Evolutionary conservation across 2,797 vertebrate genomes (phyloP).

Genomic region (Phataginus tetradactyla): DNA sequence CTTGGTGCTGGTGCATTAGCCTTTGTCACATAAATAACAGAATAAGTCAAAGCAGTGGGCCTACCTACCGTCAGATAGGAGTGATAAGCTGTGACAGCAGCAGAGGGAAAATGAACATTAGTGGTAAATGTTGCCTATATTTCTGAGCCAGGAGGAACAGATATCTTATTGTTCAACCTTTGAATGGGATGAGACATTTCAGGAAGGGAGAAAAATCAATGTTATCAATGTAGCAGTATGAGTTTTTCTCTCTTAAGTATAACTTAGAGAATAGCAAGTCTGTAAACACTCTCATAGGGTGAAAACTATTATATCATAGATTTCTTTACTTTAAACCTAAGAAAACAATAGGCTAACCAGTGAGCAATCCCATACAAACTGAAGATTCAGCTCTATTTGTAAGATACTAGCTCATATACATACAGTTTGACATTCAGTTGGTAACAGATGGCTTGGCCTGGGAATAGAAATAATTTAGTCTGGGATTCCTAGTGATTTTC

Average conservation of each 20-base stretch:
- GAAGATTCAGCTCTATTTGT: background rate
- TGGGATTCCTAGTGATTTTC: conserved; percentile 6
- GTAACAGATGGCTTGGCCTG: background rate
- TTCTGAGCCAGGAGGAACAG: conserved; percentile 35
- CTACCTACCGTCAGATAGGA: conserved; percentile 70
- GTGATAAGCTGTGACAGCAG: conserved; percentile 73
- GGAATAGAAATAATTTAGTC: conserved; percentile 6
- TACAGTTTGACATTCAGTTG: background rate
- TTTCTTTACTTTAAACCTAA: background rate
- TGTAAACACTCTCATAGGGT: background rate
- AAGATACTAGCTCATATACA: background rate
- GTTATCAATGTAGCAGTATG: background rate
- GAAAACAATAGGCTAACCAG: background rate
- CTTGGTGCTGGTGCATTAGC: conserved; percentile 75
- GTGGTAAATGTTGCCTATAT: conserved; percentile 33
- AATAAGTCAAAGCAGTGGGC: conserved; percentile 75
- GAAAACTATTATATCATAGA: background rate
- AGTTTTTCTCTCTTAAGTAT: background rate
- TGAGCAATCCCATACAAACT: background rate
- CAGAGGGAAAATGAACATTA: conserved; percentile 48
- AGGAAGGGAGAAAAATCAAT: conserved; percentile 20
- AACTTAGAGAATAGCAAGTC: background rate
- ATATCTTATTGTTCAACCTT: conserved; percentile 2
- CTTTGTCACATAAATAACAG: conserved; percentile 65
- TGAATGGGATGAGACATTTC: conserved; percentile 46